Conservation (phyloP, 2,113 vertebrate genomes). For the Poeciliopsis retropinna region DNA sequence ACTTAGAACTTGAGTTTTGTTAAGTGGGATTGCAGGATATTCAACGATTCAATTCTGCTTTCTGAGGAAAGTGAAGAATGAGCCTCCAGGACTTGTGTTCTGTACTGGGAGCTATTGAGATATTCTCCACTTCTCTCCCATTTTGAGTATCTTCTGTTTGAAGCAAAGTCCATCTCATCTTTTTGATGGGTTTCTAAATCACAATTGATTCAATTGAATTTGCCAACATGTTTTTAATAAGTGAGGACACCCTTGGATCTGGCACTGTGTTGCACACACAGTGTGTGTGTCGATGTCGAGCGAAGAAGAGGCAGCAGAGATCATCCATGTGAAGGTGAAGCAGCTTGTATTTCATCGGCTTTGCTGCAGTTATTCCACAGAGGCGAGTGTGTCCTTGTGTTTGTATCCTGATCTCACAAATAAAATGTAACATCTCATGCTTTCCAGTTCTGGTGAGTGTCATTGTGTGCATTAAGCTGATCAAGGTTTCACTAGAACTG, state of each 20-base stretch:
- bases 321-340: constrained; percentile 45
- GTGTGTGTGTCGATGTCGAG: not conserved
- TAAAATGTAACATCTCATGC: constrained; percentile 34
- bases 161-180: no score
- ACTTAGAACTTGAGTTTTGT: no score
- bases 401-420: constrained; percentile 15
- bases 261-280: not conserved
- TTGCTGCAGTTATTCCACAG: constrained; percentile 15
- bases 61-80: no score
- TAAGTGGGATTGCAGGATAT: no score
- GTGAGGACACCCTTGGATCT: not conserved
- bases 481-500: not conserved
- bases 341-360: constrained; percentile 16
- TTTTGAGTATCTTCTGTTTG: no score
- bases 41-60: no score
- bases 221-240: no score
- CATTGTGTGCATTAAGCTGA: not conserved
- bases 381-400: constrained; percentile 3
- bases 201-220: no score
- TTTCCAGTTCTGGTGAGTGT: constrained; percentile 4
- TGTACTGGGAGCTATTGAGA: no score
- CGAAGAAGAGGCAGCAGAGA: not conserved
- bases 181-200: no score
- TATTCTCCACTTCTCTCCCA: no score
- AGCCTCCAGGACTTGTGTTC: no score